Evolutionary conservation across 2,113 vertebrate genomes (phyloP).

Genomic region (Neolamprologus falcicula): DNA sequence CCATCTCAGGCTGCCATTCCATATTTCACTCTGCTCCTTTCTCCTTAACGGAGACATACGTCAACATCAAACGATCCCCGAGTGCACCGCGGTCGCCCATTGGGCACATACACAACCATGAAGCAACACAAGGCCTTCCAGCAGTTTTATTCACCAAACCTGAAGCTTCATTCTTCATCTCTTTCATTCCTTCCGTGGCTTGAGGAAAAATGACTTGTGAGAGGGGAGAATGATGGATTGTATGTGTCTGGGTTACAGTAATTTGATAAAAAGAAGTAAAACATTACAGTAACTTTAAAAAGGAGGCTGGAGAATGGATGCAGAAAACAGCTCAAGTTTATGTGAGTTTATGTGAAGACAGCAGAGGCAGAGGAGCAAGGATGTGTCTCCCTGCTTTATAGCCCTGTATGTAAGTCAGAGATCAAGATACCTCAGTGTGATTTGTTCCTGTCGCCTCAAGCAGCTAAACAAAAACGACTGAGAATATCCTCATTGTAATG

Average conservation of each 20-base stretch:
- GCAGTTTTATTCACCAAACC: conserved; percentile 4
- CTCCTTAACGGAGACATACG: not conserved
- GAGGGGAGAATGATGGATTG: not conserved
- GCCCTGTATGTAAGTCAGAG: not conserved
- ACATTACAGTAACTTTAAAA: not conserved
- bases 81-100: not conserved
- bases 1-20: not conserved
- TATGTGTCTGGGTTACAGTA: not conserved
- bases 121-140: not conserved
- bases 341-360: not conserved
- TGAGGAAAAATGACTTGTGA: not conserved
- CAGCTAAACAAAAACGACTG: not conserved
- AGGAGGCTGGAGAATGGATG: not conserved
- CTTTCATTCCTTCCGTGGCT: not conserved
- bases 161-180: not conserved
- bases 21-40: conserved; percentile 14
- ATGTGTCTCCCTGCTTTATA: not conserved
- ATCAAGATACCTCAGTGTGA: not conserved
- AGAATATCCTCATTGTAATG: not conserved
- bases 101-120: not conserved
- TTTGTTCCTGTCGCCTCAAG: not conserved
- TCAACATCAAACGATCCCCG: conserved; percentile 9
- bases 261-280: not conserved
- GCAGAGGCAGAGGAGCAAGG: not conserved
- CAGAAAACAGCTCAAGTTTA: not conserved